Base-by-base conservation (phyloP, 2,113 vertebrate genomes). In the Nicator chloris region DNA sequence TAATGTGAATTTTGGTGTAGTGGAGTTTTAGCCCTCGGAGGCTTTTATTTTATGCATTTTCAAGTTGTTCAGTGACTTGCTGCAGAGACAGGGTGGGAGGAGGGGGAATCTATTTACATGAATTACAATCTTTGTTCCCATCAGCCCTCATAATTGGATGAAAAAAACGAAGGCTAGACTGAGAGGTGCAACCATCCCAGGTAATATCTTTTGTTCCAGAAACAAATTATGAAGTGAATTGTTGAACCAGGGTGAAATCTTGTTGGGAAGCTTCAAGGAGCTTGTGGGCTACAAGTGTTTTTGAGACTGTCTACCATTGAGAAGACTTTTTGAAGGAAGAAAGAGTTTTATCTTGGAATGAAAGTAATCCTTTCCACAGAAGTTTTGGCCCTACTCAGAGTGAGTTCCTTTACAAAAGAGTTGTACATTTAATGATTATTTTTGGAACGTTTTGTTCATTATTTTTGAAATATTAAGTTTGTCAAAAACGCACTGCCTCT, bases 41-140 rank as follows among this genome's bases (percentile, higher is more conserved):
- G 23, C 73, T 88, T 93, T 93, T 90, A 57, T 82, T 92, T 86
- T 61, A 64, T 80, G 64, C n/a, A 19, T 88, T 95, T 96, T 88
- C 83, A 88, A 50, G 76, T 88, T 28, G 4, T 70, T 93, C 80
- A 35, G 56, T 86, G 84, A 63, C 69, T 91, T 94, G 69, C 81
- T 86, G 27, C 50, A 57, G 66, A 70, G 50, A 57, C n/a, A 51
- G 28, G 40, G 35, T 86, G 12, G 64, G 47, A 91, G 86, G 33
- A 91, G 54, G 83, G 35, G 65, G 81, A 92, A 95, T 95, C 31
- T 69, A 53, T 80, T 95, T 86, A 84, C 77, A 81, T 33, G 13
- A 88, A 91, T 92, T 81, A 91, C 40, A 61, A 42, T 81, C 86
- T 96, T 89, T 95, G 60, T 89, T 94, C 72, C 77, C 60, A 70